Conservation (phyloP, 2,888 invertebrate species). For the Lepidochrysops patricia region DNA sequence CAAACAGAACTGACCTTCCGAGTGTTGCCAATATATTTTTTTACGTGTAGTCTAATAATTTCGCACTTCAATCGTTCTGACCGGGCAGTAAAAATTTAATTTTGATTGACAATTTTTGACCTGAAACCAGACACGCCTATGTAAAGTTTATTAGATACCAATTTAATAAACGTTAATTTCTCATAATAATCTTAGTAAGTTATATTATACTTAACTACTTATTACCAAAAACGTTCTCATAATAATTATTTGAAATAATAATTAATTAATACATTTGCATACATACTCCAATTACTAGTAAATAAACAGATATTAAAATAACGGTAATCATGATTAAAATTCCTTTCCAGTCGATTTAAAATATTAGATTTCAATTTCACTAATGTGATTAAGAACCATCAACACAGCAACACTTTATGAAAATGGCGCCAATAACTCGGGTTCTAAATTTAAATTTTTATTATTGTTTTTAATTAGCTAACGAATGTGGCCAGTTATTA, state of each 20-base stretch:
- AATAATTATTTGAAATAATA: not conserved
- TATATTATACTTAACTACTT: too few species aligned
- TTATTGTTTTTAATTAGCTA: constrained; percentile 13
- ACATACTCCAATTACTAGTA: not conserved
- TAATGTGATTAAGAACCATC: not conserved
- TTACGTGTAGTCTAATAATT: not conserved
- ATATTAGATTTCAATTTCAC: constrained; percentile 4
- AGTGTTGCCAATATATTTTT: not conserved
- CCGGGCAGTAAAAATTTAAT: not conserved
- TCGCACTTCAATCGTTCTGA: constrained; percentile 2
- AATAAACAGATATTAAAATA: not conserved
- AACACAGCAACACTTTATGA: not conserved
- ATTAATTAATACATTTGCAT: not conserved
- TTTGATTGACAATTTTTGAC: constrained; percentile 16
- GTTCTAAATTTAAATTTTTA: constrained; percentile 9
- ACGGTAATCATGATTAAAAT: not conserved
- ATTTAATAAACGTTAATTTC: not conserved
- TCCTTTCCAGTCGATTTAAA: not conserved
- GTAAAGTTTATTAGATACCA: not conserved
- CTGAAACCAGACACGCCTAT: constrained; percentile 22
- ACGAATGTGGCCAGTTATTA: constrained; percentile 8
- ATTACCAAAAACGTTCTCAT: not conserved
- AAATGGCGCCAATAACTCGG: constrained; percentile 1
- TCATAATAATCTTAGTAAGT: not conserved
- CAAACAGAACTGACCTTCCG: constrained; percentile 61